Conservation (phyloP, 2,113 vertebrate genomes). For the Colaptes auratus region DNA sequence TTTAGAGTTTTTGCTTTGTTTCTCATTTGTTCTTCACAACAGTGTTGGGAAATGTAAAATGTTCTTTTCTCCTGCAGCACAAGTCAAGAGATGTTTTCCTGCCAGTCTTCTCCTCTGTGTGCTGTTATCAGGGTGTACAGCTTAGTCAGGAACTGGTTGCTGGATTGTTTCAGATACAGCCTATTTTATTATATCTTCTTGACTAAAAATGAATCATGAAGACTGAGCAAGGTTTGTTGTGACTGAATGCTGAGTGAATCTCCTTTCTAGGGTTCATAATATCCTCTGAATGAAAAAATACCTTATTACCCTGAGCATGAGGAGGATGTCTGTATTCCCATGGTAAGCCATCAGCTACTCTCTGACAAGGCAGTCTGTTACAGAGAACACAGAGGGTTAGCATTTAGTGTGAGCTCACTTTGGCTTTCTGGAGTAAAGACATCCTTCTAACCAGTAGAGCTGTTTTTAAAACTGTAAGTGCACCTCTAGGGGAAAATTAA, state of each 20-base stretch:
- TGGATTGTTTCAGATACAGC: neutral
- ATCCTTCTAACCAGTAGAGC: neutral
- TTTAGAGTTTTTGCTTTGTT: neutral
- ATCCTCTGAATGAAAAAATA: neutral
- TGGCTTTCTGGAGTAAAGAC: neutral
- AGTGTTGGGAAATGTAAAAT: neutral
- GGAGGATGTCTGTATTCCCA: neutral
- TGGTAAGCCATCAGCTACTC: neutral
- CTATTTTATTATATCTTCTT: neutral
- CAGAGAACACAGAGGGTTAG: neutral
- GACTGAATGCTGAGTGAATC: neutral
- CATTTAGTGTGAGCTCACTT: neutral
- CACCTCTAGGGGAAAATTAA: neutral
- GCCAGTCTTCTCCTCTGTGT: neutral
- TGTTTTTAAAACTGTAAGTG: neutral
- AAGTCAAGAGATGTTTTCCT: neutral
- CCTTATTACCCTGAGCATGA: neutral
- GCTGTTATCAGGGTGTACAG: neutral
- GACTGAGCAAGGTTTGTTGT: neutral
- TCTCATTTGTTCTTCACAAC: too few species aligned
- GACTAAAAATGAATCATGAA: neutral
- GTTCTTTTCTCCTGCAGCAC: neutral
- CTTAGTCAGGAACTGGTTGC: neutral
- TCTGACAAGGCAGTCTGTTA: neutral
- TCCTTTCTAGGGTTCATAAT: neutral